These are phyloP conservation scores for Prietella phreatophila DNA, from an alignment of 2,113 vertebrate species.

Conservation along the genomic window DNA sequence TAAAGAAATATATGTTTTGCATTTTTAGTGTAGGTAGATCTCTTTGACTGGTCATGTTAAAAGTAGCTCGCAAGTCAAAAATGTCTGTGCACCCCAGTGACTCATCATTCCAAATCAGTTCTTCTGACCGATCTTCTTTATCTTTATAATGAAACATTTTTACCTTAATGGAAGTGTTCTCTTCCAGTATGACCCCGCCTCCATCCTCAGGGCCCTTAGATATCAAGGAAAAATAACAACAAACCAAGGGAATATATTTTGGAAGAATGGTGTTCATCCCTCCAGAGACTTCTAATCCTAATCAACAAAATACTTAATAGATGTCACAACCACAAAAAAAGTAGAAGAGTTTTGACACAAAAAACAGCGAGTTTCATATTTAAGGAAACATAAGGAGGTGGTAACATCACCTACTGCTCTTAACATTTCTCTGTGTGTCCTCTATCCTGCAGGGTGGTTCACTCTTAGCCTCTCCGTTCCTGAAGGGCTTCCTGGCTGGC, in stretches of 20 bases:
- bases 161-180: not conserved
- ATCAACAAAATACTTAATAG: not conserved
- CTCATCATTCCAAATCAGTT: not conserved
- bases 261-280: not conserved
- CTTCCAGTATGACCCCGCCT: not conserved
- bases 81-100: no score
- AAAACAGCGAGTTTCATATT: not conserved
- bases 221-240: not conserved
- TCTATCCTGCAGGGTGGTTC: constrained; percentile 78
- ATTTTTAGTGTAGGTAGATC: no score
- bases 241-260: not conserved
- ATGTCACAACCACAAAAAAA: not conserved
- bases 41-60: no score
- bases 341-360: not conserved
- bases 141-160: not conserved
- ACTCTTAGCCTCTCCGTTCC: constrained; percentile 84
- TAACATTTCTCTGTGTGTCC: not conserved
- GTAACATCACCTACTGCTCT: not conserved
- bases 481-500: constrained; percentile 91
- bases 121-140: not conserved
- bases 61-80: no score
- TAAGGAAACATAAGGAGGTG: not conserved
- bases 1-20: no score
- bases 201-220: not conserved
- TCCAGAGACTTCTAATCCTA: not conserved